phyloP scores from a whole-genome alignment of 2,113 vertebrate genomes.

The Petrocephalus zakoni region DNA sequence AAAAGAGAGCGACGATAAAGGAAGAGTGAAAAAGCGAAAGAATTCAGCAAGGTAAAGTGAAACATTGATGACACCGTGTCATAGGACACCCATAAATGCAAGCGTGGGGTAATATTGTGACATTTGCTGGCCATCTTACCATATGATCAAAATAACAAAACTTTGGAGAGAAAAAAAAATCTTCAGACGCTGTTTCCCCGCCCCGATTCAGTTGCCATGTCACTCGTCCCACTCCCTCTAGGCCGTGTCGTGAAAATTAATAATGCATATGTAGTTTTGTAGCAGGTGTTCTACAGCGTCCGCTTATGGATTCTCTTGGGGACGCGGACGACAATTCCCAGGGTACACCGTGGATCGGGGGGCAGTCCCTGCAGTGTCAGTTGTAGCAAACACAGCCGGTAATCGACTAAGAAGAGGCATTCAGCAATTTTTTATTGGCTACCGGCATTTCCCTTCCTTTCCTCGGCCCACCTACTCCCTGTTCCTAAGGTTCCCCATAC shows the following conservation, averaged over 20 bases:
- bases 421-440: conserved; percentile 60
- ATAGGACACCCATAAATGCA: neutral
- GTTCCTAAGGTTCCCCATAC: conserved; percentile 66
- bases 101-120: neutral
- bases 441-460: conserved; percentile 24
- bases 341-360: conserved; percentile 41
- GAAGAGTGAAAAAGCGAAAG: conserved; percentile 26
- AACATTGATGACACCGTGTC: neutral
- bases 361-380: conserved; percentile 47
- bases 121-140: neutral
- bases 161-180: neutral
- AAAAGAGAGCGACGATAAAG: conserved; percentile 39
- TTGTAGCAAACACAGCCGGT: conserved; percentile 71
- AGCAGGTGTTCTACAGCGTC: neutral
- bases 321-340: conserved; percentile 50
- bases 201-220: conserved; percentile 18
- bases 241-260: conserved; percentile 7
- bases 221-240: neutral
- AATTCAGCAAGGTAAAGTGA: neutral
- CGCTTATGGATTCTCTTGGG: neutral
- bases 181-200: conserved; percentile 3
- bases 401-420: conserved; percentile 38
- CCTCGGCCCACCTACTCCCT: conserved; percentile 55
- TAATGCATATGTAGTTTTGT: conserved; percentile 25
- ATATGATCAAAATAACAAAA: conserved; percentile 8